Evolutionary conservation across 2,113 vertebrate genomes (phyloP), one percentile per base, ranked within the genome.

Genomic region (Manacus vitellinus): DNA sequence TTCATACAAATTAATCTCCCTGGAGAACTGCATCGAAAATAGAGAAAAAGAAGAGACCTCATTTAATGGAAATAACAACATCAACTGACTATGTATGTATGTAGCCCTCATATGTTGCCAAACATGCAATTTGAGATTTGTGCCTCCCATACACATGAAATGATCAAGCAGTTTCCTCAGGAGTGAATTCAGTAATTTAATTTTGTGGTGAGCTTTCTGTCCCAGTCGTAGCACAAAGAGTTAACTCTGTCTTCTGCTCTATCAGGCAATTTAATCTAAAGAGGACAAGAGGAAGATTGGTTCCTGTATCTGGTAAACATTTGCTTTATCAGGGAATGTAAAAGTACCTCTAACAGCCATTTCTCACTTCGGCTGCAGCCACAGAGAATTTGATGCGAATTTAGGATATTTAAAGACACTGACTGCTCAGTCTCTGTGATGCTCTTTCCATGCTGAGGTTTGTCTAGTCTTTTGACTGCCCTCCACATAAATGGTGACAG

Each of bases 1-100:
- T 96, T 94, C 96, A 93, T 92, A 96, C 94, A 95, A 94, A 97
- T 97, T 97, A 97, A 97, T 97, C 97, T 97, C 96, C 93, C 93
- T 88, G 78, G 97, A 97, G 96, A 97, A 97, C 80, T 28, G 59
- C 94, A 75, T 88, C 2, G 5, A 93, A 96, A 96, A 95, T 18
- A 94, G 91, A 93, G 92, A 80, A 89, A 92, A 91, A 94, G 88
- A 92, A 96, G 95, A 97, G 91, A 96, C 93, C 93, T 94, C 88
- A 89, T 96, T 96, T 96, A 97, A 94, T 58, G 79, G 88, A 97
- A 96, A 89, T 89, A 92, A 95, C 88, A 93, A 94, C 95, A 95
- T 86, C 80, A 73, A 73, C 88, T 75, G 56, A 59, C 86, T 94
- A n/a, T 91, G 85, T 67, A 86, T 58, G 54, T 78, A 65, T 91